Evolutionary conservation across 2,888 invertebrate genomes (phyloP), one percentile per base, ranked within the genome.

Genomic region (Ferrisia virgata): DNA sequence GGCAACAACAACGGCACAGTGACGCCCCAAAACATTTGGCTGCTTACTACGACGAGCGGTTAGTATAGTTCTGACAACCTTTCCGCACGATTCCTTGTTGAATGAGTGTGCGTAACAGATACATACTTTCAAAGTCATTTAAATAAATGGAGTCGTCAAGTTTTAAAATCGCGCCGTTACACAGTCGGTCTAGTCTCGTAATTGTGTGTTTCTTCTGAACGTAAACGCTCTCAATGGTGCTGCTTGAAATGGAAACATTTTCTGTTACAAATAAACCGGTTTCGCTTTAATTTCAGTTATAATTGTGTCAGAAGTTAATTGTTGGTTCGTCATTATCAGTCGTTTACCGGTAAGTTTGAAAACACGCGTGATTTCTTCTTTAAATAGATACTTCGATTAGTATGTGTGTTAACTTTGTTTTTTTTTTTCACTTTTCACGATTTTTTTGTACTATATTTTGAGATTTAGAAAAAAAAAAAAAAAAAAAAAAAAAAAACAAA

Each of bases 111-210:
- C 72, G 72, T 76, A 5, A 22, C 53, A 9, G 53, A n/a, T n/a
- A 53, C 15, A 76, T 36, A 76, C 33, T 80, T 80, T 47, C 80
- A 43, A 43, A 80, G 80, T 80, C 80, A 80, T 80, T 47, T 33
- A 80, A 47, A 79, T 43, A 79, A 79, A 80, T 43, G 47, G 22
- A 80, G 80, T 53, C 43, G 53, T 80, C 80, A 33, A 53, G 80
- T 80, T 80, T 53, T 43, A 80, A 80, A 80, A 80, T 80, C 80
- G 80, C 80, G 80, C 80, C 80, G 80, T 80, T 53, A 79, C 18
- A 78, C 22, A 25, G 72, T 76, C 72, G 36, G 36, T 76, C 36
- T 22, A 18, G 72, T 53, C 53, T 31, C 31, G 69, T 79, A 15
- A 6, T 79, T 2, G 79, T 40, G 43, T 43, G 43, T 79, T 43